Evolutionary conservation across 2,797 vertebrate species (phyloP).

Genomic region (Pantherophis alleghaniensis): DNA sequence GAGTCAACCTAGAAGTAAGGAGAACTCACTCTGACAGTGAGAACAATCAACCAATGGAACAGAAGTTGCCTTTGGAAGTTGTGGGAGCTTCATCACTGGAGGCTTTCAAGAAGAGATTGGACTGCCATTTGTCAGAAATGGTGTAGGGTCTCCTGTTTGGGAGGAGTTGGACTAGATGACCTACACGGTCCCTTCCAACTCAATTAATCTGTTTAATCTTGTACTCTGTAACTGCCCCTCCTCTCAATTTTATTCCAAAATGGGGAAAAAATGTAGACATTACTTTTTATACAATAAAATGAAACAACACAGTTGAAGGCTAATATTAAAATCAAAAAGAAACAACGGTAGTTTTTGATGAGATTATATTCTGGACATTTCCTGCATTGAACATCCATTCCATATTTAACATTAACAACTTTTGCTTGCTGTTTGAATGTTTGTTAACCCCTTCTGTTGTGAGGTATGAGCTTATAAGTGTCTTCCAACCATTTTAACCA

Average conservation of each 20-base stretch:
- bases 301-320: background rate
- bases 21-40: too few species aligned
- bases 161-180: too few species aligned
- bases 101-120: too few species aligned
- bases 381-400: background rate
- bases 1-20: too few species aligned
- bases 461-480: background rate
- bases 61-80: too few species aligned
- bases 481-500: background rate
- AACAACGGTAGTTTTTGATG: background rate
- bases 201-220: too few species aligned
- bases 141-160: too few species aligned
- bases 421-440: background rate
- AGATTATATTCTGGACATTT: background rate
- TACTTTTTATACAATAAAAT: background rate
- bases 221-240: background rate
- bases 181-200: too few species aligned
- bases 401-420: background rate
- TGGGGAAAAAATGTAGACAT: background rate
- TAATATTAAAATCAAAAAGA: background rate
- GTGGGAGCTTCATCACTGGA: too few species aligned
- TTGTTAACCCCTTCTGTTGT: background rate
- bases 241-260: background rate
- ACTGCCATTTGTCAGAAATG: too few species aligned
- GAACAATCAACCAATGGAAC: too few species aligned